These are phyloP conservation scores for Phoxinus dragarum DNA, from an alignment of 2,797 vertebrate genomes.

Conservation along the genomic window DNA sequence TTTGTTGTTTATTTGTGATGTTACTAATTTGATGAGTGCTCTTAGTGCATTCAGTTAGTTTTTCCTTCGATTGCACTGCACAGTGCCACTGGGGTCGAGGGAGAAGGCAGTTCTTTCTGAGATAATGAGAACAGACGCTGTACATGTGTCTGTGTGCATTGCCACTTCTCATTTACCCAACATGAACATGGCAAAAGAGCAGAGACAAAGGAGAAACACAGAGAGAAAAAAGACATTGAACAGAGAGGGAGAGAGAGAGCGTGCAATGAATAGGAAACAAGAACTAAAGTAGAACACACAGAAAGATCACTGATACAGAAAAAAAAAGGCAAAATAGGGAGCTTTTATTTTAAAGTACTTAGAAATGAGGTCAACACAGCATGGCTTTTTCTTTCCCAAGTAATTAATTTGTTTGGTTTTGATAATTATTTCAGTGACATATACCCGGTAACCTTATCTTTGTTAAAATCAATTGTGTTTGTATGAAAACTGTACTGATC, in stretches of 20 bases:
- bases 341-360: background rate
- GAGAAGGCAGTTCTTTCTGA: constrained; percentile 56
- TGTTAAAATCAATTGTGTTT: background rate
- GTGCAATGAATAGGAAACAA: background rate
- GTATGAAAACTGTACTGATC: background rate
- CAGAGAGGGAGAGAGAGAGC: background rate
- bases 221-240: constrained; percentile 22
- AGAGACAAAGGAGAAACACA: constrained; percentile 65
- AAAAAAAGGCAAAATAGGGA: background rate
- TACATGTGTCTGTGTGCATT: constrained; percentile 77
- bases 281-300: background rate
- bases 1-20: constrained; percentile 12
- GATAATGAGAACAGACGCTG: constrained; percentile 74
- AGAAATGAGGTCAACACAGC: background rate
- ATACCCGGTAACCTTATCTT: background rate
- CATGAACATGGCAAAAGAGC: constrained; percentile 61
- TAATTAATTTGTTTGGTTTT: background rate
- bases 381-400: background rate
- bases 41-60: constrained; percentile 32
- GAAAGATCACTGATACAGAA: background rate
- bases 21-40: constrained; percentile 27
- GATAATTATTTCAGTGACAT: background rate
- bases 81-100: constrained; percentile 56
- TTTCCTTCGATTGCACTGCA: constrained; percentile 58
- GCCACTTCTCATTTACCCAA: constrained; percentile 72